These are phyloP conservation scores for Lamprotornis superbus DNA, from an alignment of 2,113 vertebrate species.

Conservation along the genomic window DNA sequence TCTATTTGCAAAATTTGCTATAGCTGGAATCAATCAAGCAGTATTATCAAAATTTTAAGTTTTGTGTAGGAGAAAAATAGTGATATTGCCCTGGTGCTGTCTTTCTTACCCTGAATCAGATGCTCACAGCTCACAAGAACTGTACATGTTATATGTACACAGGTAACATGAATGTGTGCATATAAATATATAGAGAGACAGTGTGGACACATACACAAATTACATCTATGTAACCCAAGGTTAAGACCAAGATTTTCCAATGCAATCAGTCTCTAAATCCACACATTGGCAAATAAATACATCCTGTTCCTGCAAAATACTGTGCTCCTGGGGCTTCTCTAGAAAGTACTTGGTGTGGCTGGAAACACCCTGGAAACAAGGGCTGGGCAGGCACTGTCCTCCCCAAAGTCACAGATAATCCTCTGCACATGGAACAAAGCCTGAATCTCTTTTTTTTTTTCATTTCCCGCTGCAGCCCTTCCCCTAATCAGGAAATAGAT, in stretches of 20 bases:
- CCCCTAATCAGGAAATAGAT: background rate
- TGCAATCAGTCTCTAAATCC: background rate
- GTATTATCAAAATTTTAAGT: background rate
- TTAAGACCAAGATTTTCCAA: background rate
- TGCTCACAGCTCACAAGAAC: background rate
- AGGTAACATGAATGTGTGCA: background rate
- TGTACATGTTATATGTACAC: background rate
- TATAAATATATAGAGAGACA: background rate
- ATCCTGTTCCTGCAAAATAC: slow-evolving; percentile 33
- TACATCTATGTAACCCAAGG: background rate
- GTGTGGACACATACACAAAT: background rate
- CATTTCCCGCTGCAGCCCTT: background rate
- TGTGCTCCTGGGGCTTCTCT: slow-evolving; percentile 19
- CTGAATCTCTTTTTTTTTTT: background rate
- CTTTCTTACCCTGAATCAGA: background rate
- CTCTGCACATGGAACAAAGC: background rate
- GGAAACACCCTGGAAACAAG: slow-evolving; percentile 58
- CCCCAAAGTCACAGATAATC: slow-evolving; percentile 23
- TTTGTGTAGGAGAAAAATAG: background rate
- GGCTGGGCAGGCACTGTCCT: background rate
- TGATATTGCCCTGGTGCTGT: background rate
- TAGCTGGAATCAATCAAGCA: background rate
- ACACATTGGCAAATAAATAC: slow-evolving; percentile 27
- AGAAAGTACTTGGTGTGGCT: slow-evolving; percentile 33
- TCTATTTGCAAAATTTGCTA: slow-evolving; percentile 9